Conservation (phyloP, 2,888 invertebrate genomes). For the Liodrosophila aerea region DNA sequence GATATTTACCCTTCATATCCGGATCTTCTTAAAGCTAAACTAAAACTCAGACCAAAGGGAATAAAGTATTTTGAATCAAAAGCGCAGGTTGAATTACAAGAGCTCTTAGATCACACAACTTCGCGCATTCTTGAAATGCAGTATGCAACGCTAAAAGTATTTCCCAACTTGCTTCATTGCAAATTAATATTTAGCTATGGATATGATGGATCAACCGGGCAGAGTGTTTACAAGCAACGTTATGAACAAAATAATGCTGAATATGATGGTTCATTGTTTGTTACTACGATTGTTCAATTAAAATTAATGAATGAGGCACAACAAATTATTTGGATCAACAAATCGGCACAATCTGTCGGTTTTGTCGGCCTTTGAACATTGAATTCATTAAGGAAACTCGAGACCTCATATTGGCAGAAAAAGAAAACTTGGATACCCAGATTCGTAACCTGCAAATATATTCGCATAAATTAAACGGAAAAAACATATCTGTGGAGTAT, state of each 20-base stretch:
- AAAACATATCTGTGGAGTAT: not conserved
- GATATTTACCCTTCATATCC: conserved; percentile 2
- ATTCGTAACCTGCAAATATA: conserved; percentile 1
- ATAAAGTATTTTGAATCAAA: conserved; percentile 9
- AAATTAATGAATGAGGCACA: not conserved
- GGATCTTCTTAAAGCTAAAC: conserved; percentile 2
- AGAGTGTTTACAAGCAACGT: conserved; percentile 3
- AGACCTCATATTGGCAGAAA: not conserved
- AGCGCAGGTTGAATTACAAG: conserved; percentile 4
- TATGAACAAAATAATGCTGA: not conserved
- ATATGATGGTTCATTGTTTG: conserved; percentile 1
- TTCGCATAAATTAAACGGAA: not conserved
- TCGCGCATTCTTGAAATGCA: conserved; percentile 13
- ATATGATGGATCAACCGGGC: conserved; percentile 1
- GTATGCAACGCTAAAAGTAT: not conserved
- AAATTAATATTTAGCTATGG: conserved; percentile 6
- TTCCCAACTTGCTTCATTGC: conserved; percentile 1
- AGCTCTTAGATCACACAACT: conserved; percentile 8
- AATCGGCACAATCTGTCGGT: not conserved
- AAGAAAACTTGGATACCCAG: conserved; percentile 1
- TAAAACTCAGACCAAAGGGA: conserved; percentile 6
- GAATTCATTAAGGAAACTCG: not conserved
- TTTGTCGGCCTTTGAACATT: not conserved
- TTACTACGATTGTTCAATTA: conserved; percentile 5
- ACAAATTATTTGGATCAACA: not conserved